These are phyloP conservation scores for Zhengitettix transpicula DNA, from an alignment of 2,888 invertebrate genomes.

Conservation along the genomic window DNA sequence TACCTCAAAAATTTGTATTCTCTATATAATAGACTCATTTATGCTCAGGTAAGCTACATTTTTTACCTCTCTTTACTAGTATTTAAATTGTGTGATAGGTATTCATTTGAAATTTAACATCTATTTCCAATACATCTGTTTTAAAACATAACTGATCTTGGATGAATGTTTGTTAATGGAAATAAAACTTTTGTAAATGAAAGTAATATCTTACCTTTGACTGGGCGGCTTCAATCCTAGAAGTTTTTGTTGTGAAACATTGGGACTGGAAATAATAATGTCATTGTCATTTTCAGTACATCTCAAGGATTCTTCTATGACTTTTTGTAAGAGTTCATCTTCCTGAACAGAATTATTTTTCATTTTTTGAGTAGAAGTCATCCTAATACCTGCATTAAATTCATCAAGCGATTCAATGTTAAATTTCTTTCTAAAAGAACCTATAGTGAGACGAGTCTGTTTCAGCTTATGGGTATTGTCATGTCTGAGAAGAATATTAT, in stretches of 20 bases:
- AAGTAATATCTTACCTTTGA: not conserved
- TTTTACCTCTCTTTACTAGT: no score
- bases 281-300: not conserved
- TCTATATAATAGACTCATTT: no score
- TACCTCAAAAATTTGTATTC: no score
- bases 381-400: conserved; percentile 3
- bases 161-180: not conserved
- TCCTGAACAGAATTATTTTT: not conserved
- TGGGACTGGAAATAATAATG: not conserved
- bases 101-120: no score
- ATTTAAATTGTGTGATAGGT: no score
- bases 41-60: no score
- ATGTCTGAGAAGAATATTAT: not conserved
- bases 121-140: not conserved
- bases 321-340: not conserved
- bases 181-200: not conserved
- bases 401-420: conserved; percentile 2
- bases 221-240: no score
- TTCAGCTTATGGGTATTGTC: not conserved
- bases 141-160: not conserved
- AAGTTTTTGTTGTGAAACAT: not conserved
- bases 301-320: not conserved
- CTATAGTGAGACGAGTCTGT: not conserved
- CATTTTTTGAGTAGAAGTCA: not conserved
- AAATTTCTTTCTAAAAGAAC: not conserved